These are phyloP conservation scores for Platypus cylindrus DNA, from an alignment of 2,888 invertebrate species.

Conservation along the genomic window DNA sequence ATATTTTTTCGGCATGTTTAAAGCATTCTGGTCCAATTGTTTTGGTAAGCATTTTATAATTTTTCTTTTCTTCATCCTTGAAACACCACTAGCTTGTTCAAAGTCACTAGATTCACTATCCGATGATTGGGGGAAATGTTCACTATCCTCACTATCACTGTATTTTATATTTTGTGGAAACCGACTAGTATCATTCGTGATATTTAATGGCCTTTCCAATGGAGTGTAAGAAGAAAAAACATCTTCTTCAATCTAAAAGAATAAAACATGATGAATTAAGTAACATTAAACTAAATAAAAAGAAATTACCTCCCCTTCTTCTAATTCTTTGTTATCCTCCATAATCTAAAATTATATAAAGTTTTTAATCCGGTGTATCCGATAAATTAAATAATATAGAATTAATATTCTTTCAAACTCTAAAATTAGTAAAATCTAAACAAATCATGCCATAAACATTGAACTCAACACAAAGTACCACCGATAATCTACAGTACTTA, in stretches of 20 bases:
- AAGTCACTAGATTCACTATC: constrained; percentile 46
- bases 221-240: constrained; percentile 41
- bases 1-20: constrained; percentile 51
- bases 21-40: constrained; percentile 21
- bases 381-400: no score
- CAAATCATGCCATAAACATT: no score
- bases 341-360: no score
- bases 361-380: no score
- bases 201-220: constrained; percentile 41
- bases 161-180: constrained; percentile 21
- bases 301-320: constrained; percentile 24
- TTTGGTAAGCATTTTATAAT: constrained; percentile 35
- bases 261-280: constrained; percentile 3
- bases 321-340: no score
- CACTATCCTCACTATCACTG: constrained; percentile 40
- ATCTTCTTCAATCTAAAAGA: constrained; percentile 24
- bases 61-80: constrained; percentile 43
- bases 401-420: no score
- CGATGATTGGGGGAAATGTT: constrained; percentile 26
- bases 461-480: no score
- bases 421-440: no score
- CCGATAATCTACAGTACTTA: no score
- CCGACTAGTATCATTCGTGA: constrained; percentile 23
- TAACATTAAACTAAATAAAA: neutral
- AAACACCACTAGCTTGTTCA: no score